Evolutionary conservation across 2,888 invertebrate species (phyloP).

Genomic region (Epistrophella euchroma): DNA sequence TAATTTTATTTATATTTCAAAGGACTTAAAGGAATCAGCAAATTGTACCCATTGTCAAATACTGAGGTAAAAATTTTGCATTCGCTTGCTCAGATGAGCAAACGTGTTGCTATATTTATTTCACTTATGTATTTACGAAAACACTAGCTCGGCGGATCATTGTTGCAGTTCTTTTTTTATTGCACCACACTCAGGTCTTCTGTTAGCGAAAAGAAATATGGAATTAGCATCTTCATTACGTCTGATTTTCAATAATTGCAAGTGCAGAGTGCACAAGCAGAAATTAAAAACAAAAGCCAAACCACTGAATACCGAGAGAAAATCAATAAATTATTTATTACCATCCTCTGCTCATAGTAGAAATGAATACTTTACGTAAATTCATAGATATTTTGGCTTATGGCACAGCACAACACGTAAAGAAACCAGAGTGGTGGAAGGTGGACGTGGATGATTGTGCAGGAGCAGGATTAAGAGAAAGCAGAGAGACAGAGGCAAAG

Average conservation of each 20-base stretch:
- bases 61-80: no score
- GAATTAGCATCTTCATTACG: constrained; percentile 27
- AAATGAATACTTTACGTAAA: constrained; percentile 54
- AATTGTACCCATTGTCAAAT: no score
- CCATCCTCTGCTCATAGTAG: constrained; percentile 50
- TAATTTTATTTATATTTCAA: no score
- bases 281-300: constrained; percentile 5
- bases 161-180: not conserved
- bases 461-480: constrained; percentile 7
- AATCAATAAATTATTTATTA: constrained; percentile 74
- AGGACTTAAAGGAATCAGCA: no score
- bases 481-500: constrained; percentile 16
- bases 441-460: not conserved
- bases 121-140: not conserved
- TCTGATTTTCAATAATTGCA: constrained; percentile 31
- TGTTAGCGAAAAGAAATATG: not conserved
- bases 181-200: not conserved
- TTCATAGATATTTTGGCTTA: constrained; percentile 12
- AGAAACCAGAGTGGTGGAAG: not conserved
- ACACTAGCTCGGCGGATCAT: not conserved
- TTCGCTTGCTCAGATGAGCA: no score
- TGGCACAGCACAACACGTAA: constrained; percentile 26
- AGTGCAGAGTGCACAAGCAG: not conserved
- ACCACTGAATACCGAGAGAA: constrained; percentile 48
- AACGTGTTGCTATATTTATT: not conserved